Evolutionary conservation across 2,888 invertebrate species (phyloP).

Genomic region (Dascillus cervinus): DNA sequence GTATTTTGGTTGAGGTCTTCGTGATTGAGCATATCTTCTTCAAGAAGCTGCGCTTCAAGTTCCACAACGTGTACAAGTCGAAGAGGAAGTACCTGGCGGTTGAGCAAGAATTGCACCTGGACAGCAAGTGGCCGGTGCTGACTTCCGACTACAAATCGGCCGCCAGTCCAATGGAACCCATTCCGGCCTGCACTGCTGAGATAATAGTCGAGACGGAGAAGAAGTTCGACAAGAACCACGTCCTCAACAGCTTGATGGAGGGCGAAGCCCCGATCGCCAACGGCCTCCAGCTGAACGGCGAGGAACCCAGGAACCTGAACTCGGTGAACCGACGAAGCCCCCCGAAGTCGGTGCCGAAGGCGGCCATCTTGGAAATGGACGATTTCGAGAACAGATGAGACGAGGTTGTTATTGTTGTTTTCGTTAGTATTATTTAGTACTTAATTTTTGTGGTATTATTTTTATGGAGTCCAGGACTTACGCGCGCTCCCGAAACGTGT

Average conservation of each 20-base stretch:
- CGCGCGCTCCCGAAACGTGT: too few species aligned
- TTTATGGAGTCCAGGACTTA: too few species aligned
- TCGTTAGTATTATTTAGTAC: too few species aligned
- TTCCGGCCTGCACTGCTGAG: constrained; percentile 44
- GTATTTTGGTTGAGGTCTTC: constrained; percentile 51
- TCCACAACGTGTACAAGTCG: constrained; percentile 50
- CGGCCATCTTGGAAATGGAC: constrained; percentile 31
- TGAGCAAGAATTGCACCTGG: constrained; percentile 49
- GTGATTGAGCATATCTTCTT: constrained; percentile 54
- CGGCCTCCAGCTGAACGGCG: background rate
- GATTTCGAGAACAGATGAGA: constrained; percentile 34
- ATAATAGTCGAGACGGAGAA: constrained; percentile 46
- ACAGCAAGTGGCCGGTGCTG: constrained; percentile 59
- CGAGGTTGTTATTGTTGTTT: constrained; percentile 14
- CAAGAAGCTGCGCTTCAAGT: constrained; percentile 48
- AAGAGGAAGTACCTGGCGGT: constrained; percentile 58
- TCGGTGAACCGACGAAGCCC: too few species aligned
- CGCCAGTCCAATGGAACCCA: constrained; percentile 34
- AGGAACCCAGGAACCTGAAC: background rate
- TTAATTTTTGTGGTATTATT: too few species aligned
- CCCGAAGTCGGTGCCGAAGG: too few species aligned
- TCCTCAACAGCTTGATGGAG: constrained; percentile 41
- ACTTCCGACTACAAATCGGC: constrained; percentile 41
- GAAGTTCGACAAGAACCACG: constrained; percentile 42
- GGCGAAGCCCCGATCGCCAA: background rate